Evolutionary conservation across 2,797 vertebrate genomes (phyloP).

Genomic region (Lagodon rhomboides): DNA sequence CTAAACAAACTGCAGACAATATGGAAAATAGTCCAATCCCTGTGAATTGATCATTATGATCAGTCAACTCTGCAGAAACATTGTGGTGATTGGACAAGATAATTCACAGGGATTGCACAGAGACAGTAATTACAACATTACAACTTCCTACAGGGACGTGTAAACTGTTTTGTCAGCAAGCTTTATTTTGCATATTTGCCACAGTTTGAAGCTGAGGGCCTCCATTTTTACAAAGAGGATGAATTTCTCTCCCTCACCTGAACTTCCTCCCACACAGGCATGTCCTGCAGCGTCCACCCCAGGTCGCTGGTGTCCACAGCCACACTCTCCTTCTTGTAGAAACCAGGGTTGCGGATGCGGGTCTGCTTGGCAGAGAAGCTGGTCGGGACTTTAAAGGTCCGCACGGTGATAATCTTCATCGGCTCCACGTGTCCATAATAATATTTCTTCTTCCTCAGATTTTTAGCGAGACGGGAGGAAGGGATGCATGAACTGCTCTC

Average conservation of each 20-base stretch:
- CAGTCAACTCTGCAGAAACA: no score
- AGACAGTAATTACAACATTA: no score
- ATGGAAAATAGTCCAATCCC: no score
- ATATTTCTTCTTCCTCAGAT: slow-evolving; percentile 81
- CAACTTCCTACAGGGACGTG: no score
- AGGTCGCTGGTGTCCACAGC: slow-evolving; percentile 94
- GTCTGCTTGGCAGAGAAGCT: slow-evolving; percentile 91
- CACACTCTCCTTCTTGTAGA: slow-evolving; percentile 82
- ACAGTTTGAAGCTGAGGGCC: no score
- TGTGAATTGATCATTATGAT: no score
- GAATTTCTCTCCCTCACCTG: slow-evolving; percentile 71
- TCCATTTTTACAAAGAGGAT: background rate
- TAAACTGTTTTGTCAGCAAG: no score
- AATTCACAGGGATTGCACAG: no score
- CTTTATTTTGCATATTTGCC: no score
- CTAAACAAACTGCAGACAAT: no score
- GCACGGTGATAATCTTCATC: slow-evolving; percentile 92
- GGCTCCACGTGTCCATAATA: slow-evolving; percentile 89
- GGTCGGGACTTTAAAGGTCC: slow-evolving; percentile 92
- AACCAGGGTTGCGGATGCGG: slow-evolving; percentile 88
- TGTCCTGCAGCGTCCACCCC: slow-evolving; percentile 81
- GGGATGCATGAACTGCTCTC: slow-evolving; percentile 32
- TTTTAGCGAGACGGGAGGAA: slow-evolving; percentile 72
- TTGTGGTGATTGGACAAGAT: no score
- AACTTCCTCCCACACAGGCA: slow-evolving; percentile 91